These are phyloP conservation scores for Mionectes macconnelli DNA, from an alignment of 2,113 vertebrate species.

Conservation along the genomic window DNA sequence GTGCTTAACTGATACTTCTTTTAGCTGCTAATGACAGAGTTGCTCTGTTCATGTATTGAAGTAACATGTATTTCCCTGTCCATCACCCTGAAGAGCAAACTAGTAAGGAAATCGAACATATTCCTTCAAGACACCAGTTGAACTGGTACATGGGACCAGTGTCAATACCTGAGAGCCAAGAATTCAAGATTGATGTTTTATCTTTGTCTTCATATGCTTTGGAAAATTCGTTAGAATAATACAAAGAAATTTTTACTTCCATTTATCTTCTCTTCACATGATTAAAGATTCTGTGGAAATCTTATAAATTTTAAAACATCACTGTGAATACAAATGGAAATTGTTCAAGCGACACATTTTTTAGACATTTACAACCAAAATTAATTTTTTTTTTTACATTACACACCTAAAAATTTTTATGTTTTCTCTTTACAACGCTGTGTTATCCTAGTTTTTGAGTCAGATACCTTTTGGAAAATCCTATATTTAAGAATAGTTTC, in stretches of 20 bases:
- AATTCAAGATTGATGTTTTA: background rate
- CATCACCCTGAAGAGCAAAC: background rate
- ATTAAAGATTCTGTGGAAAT: background rate
- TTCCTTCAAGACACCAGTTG: background rate
- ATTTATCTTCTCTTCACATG: background rate
- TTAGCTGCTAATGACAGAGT: background rate
- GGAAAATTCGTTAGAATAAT: background rate
- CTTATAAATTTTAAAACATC: background rate
- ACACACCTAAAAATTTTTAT: background rate
- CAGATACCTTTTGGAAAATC: background rate
- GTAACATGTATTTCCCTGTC: background rate
- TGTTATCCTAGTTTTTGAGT: background rate
- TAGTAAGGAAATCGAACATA: background rate
- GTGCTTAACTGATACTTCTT: background rate
- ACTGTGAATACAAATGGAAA: background rate
- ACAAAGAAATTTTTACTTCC: background rate
- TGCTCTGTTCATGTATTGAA: background rate
- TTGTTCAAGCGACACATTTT: background rate
- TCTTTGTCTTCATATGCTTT: background rate
- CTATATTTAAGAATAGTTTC: background rate
- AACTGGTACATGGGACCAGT: background rate
- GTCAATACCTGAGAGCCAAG: background rate
- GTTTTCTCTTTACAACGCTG: background rate
- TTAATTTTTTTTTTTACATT: background rate
- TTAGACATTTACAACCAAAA: background rate